Evolutionary conservation across 2,797 vertebrate genomes (phyloP).

Genomic region (Sebastes paucispinis): DNA sequence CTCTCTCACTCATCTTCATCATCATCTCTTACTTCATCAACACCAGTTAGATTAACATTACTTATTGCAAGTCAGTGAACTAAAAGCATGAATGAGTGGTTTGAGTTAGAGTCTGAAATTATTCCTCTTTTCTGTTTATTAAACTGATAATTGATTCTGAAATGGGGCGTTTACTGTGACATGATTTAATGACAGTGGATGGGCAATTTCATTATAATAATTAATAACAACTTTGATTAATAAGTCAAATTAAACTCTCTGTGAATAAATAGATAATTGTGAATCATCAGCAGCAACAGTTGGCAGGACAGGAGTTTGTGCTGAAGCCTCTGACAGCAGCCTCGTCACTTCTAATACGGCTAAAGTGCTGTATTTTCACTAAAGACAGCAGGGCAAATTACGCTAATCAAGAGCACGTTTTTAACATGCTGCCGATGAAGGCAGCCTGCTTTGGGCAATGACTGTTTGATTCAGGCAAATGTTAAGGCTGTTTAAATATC

Average conservation of each 20-base stretch:
- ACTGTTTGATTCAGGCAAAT: slow-evolving; percentile 81
- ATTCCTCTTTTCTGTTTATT: neutral
- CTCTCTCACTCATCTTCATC: neutral
- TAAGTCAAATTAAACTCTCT: slow-evolving; percentile 24
- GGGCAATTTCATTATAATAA: neutral
- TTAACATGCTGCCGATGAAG: slow-evolving; percentile 61
- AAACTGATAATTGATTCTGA: neutral
- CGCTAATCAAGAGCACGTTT: slow-evolving; percentile 52
- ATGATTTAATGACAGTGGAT: neutral
- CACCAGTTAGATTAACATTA: neutral
- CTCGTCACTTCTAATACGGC: neutral
- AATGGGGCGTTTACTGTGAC: neutral
- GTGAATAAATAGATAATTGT: slow-evolving; percentile 29
- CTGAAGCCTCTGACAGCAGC: slow-evolving; percentile 34
- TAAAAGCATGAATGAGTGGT: neutral
- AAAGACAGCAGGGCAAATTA: slow-evolving; percentile 57
- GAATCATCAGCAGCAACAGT: slow-evolving; percentile 44
- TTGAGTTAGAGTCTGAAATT: neutral
- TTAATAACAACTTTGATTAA: slow-evolving; percentile 6
- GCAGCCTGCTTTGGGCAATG: slow-evolving; percentile 56
- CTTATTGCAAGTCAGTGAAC: neutral
- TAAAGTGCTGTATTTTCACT: slow-evolving; percentile 7
- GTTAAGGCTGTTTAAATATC: slow-evolving; percentile 84
- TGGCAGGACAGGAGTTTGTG: slow-evolving; percentile 24
- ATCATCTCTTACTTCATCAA: neutral